phyloP scores from a whole-genome alignment of 37 sponge, comb jelly and placozoan species.

The Hormiphora californensis region DNA sequence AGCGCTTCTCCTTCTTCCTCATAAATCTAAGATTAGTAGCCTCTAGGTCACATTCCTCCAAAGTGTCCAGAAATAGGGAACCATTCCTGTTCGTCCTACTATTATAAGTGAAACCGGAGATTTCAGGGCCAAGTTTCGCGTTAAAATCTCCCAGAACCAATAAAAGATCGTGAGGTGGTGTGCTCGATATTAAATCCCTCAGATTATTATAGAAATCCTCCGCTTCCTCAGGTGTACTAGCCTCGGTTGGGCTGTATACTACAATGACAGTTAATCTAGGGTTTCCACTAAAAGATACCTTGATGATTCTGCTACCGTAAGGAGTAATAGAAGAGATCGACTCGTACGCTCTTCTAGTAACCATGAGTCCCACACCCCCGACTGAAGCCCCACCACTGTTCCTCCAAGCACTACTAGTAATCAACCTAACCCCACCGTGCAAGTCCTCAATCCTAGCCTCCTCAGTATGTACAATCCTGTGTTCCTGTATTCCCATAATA shows the following conservation, averaged over 20 bases:
- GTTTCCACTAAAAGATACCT: not conserved
- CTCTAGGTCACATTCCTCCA: not conserved
- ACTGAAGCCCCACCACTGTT: not conserved
- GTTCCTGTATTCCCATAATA: no score
- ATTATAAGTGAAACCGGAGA: not conserved
- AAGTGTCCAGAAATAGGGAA: not conserved
- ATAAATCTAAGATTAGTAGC: not conserved
- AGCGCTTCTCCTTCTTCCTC: no score
- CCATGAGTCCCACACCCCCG: not conserved
- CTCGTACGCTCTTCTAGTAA: not conserved
- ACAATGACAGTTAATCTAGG: not conserved
- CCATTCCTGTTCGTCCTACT: not conserved
- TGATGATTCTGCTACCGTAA: not conserved
- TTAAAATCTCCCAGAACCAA: not conserved
- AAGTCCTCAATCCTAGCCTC: no score
- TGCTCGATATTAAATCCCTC: not conserved
- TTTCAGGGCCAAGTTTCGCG: not conserved
- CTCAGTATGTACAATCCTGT: no score
- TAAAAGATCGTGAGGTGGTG: not conserved
- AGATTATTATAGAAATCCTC: not conserved
- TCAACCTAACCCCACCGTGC: no score
- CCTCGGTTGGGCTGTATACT: no score
- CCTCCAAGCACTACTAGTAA: no score
- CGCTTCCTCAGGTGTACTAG: not conserved
- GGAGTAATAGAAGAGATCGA: not conserved